Base-by-base conservation (phyloP, 2,113 vertebrate genomes). In the Sinocyclocheilus rhinocerous region DNA sequence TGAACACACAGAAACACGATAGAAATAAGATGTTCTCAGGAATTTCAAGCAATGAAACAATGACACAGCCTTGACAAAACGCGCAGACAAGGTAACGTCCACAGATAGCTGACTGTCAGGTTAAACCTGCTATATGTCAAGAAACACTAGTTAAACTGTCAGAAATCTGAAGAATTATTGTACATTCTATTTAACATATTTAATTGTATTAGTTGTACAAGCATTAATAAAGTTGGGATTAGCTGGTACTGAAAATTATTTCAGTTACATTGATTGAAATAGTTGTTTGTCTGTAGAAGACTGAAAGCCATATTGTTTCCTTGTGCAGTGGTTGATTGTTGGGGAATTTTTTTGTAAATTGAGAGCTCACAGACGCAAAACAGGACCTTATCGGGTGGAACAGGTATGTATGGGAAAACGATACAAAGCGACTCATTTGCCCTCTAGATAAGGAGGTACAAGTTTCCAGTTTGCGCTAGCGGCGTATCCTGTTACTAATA, bases 401-500 rank as follows among this genome's bases (percentile, higher is more conserved):
- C 92, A 93, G 92, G 93, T 94, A 94, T 93, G 93, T 92, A 94
- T 94, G 93, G 94, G 95, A 95, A 95, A 94, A 88, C 85, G 90
- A 93, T 90, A 91, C 91, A 92, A 87, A 93, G 85, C 91, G 87
- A 92, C 92, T 94, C 91, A 92, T 93, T 95, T 94, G 93, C 94
- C 94, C 93, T 94, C 93, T 91, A 95, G 95, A 95, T 94, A 95
- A 95, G 94, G 93, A 95, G 93, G 93, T 93, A 94, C 93, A 94
- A 87, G 92, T 94, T 95, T 95, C 92, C 90, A 92, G 91, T 94
- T 94, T 94, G 90, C 86, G 91, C 93, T 94, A 93, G 93, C 93
- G 94, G 88, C 92, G 76, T 96, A 96, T 98, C 96, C 92, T 94
- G 92, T 98, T 98, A 97, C 96, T 96, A 96, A 95, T 92, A 95